Evolutionary conservation across 2,888 invertebrate species (phyloP), one percentile per base, ranked within the genome.

Genomic region (Oscheius onirici): DNA sequence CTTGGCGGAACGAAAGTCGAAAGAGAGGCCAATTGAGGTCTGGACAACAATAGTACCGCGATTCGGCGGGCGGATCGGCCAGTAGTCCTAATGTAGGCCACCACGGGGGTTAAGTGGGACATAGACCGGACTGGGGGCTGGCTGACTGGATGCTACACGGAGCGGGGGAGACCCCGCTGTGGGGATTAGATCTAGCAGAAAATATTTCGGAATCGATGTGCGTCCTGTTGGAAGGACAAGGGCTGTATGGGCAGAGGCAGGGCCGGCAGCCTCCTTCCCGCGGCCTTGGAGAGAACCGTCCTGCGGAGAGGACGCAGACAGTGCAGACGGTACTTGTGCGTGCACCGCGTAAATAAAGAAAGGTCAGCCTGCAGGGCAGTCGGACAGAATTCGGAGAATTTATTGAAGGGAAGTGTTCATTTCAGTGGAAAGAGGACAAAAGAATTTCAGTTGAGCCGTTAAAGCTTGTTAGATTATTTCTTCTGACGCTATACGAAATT

Each of bases 31-130:
- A 63, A 63, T 63, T 63, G 63, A 63, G 63, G 63, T n/a, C 63
- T 63, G 49, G 63, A 22, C 49, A 43, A 61, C 61, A 63, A 63
- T 63, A 63, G 63, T 63, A 63, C 63, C 49, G 34, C 34, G 34
- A 34, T 34, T 34, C 58, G 41, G 26, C 58, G 34, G 34, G 34
- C 34, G 58, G 63, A 49, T 63, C 63, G 63, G 58, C 58, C 58
- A 57, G 17, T 22, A 63, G 63, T 46, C 63, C 63, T 63, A 63
- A 63, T 63, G 63, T 63, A 63, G 63, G 63, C 63, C 63, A 63
- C 63, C 49, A 3, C 34, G 34, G 60, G 41, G 60, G 41, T 63
- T 63, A 63, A 63, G 63, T 63, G 63, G 63, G 63, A 63, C 63
- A 63, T n/a, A 58, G 63, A 63, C 60, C 60, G 60, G 63, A 63